Evolutionary conservation across 2,888 invertebrate species (phyloP).

Genomic region (Bombyx huttoni): DNA sequence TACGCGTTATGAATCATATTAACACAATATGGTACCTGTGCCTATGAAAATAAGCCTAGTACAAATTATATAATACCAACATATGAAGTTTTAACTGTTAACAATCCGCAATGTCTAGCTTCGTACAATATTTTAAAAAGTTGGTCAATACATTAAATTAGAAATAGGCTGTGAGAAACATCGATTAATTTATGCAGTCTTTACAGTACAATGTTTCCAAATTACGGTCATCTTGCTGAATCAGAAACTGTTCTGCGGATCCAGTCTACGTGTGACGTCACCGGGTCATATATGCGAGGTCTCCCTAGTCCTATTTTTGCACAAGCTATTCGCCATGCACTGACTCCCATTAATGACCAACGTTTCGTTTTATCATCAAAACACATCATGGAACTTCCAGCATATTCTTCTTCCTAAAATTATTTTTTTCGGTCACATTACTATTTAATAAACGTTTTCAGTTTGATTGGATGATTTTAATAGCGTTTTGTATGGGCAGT

Average conservation of each 20-base stretch:
- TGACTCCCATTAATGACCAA: slow-evolving; percentile 86
- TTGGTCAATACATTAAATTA: neutral
- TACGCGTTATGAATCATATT: no score
- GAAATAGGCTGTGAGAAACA: neutral
- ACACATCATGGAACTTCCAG: slow-evolving; percentile 90
- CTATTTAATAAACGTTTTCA: no score
- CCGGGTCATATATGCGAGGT: slow-evolving; percentile 87
- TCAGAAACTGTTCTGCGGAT: slow-evolving; percentile 81
- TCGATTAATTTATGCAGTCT: slow-evolving; percentile 1
- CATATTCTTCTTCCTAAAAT: slow-evolving; percentile 86
- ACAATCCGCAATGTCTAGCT: no score
- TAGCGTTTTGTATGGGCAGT: no score
- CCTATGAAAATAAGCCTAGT: no score
- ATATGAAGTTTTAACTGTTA: no score
- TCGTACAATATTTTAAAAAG: no score
- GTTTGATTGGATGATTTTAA: no score
- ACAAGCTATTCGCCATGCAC: slow-evolving; percentile 90
- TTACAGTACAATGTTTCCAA: slow-evolving; percentile 3
- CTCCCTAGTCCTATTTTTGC: slow-evolving; percentile 82
- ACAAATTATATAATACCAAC: no score
- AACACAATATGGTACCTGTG: no score
- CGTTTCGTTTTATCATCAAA: slow-evolving; percentile 77
- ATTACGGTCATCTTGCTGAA: slow-evolving; percentile 49
- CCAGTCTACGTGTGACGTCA: slow-evolving; percentile 88
- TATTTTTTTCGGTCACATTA: neutral